Conservation (phyloP, 2,888 invertebrate genomes). For the Therioaphis trifolii region DNA sequence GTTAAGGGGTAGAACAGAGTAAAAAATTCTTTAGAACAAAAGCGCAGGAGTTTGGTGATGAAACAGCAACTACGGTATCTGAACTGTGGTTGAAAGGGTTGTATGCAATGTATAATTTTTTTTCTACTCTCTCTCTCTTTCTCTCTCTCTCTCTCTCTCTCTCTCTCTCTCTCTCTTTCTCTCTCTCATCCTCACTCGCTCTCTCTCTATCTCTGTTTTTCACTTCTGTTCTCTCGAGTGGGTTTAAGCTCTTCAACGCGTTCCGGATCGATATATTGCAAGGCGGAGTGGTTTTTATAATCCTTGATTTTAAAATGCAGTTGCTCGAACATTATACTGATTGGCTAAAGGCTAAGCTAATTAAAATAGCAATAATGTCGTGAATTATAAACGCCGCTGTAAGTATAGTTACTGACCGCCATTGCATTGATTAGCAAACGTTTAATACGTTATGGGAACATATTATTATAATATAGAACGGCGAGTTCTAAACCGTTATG, state of each 20-base stretch:
- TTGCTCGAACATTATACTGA: background rate
- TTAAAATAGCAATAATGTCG: background rate
- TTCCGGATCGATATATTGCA: conserved; percentile 49
- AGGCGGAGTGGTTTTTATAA: conserved; percentile 23
- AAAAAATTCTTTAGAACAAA: conserved; percentile 55
- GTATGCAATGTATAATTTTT: conserved; percentile 51
- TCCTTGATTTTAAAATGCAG: background rate
- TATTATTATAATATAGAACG: no score
- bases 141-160: background rate
- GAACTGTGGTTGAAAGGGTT: conserved; percentile 43
- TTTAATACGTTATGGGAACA: no score
- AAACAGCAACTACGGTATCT: conserved; percentile 42
- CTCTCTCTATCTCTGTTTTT: background rate
- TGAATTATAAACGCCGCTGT: background rate
- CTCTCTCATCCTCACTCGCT: no score
- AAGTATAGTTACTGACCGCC: no score
- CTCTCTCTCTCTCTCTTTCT: background rate
- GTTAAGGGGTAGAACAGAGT: conserved; percentile 37
- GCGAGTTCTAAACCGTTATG: no score
- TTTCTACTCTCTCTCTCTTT: conserved; percentile 12
- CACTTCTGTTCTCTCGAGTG: conserved; percentile 15
- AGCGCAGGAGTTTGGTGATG: conserved; percentile 30
- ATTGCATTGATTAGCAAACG: no score
- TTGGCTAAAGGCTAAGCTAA: background rate
- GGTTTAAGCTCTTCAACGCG: conserved; percentile 45